Base-by-base conservation (phyloP, 2,888 invertebrate genomes). In the Drosophila pullipes region DNA sequence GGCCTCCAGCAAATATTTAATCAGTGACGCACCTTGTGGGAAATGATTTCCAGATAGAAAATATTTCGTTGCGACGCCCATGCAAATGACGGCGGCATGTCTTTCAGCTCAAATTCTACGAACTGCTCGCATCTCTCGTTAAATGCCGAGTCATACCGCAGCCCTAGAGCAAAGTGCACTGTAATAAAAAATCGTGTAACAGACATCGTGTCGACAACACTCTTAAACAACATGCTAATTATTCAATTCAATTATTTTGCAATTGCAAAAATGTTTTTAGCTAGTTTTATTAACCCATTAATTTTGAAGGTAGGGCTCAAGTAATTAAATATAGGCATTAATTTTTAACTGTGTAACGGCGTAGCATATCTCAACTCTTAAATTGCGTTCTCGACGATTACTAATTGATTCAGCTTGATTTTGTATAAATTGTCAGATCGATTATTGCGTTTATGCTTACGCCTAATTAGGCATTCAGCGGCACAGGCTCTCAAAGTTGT, bases 21-120 rank as follows among this genome's bases (percentile, higher is more conserved):
- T 78, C 76, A 72, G 74, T 85, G 91, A 90, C 90, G 89, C 91
- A 91, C 88, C 88, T 91, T 82, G 90, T 91, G 90, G 88, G 88
- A 88, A 83, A 83, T 69, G 28, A n/a, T 28, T 57, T 44, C 30
- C 5, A 28, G n/a, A 22, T 52, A 28, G 18, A 18, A 13, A 41
- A 13, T 41, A 37, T 62, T 37, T 63, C 58, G 33, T 59, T 47
- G 33, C 1, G 57, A 57, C 58, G 67, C 68, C 63, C 73, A 81
- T 80, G 78, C 69, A 81, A 78, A 81, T 71, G 82, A 69, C 74
- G 81, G 79, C 79, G 81, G 81, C 76, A 39, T 41, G 55, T 28
- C 64, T 85, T 73, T 74, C 65, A 72, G 62, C 50, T 37, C 18
- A 25, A 41, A 61, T 89, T 89, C 91, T 76, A 44, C 33, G 88